Conservation (phyloP, 2,113 vertebrate species). For the Vulpes vulpes region DNA sequence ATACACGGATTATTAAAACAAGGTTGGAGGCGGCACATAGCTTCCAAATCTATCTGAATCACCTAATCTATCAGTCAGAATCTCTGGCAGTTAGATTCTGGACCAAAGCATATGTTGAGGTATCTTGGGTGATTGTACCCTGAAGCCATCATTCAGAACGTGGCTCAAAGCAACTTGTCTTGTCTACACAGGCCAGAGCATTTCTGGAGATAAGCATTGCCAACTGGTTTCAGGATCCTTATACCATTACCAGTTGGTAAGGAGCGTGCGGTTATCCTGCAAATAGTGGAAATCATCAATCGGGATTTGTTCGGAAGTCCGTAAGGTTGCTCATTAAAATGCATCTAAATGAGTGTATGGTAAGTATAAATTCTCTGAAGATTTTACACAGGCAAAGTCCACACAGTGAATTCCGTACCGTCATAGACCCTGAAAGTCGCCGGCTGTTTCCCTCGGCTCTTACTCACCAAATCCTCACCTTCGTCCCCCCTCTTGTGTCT, state of each 20-base stretch:
- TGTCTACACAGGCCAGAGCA: background rate
- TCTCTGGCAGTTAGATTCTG: background rate
- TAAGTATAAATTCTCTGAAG: background rate
- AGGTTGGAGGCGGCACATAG: too few relatives aligned
- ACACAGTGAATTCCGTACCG: rapidly evolving
- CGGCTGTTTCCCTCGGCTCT: rapidly evolving
- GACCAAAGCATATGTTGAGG: rapidly evolving
- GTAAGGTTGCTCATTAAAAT: background rate
- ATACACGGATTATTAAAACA: too few relatives aligned
- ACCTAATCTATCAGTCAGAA: background rate
- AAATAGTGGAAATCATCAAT: background rate
- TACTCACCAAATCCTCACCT: background rate
- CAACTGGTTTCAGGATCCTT: background rate
- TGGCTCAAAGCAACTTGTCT: background rate
- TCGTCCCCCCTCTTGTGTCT: rapidly evolving
- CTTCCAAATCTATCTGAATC: background rate
- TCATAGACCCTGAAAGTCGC: rapidly evolving
- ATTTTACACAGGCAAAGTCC: rapidly evolving
- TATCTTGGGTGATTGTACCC: rapidly evolving
- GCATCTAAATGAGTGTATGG: rapidly evolving
- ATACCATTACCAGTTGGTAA: too few relatives aligned
- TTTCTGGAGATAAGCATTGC: background rate
- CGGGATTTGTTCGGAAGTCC: background rate
- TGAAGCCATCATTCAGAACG: background rate
- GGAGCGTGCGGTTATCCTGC: rapidly evolving